Evolutionary conservation across 2,888 invertebrate species (phyloP).

Genomic region (Aromia moschata): DNA sequence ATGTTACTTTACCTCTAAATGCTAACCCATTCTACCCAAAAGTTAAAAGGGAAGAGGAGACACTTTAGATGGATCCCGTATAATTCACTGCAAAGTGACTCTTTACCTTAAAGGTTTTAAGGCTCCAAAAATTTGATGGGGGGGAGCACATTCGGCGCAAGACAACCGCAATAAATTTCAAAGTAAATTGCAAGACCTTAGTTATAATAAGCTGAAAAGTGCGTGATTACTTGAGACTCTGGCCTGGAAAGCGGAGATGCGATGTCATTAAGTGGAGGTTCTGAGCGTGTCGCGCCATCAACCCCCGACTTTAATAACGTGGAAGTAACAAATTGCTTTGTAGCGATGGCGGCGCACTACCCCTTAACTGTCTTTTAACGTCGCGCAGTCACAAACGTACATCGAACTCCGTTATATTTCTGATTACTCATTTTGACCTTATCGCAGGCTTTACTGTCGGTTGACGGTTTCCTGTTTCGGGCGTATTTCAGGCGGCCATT

Average conservation of each 20-base stretch:
- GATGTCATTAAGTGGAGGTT: conserved; percentile 46
- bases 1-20: too few species aligned
- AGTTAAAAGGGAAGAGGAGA: too few species aligned
- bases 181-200: conserved; percentile 38
- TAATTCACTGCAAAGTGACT: too few species aligned
- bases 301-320: conserved; percentile 50
- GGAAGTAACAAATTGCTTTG: conserved; percentile 51
- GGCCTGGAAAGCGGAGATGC: conserved; percentile 40
- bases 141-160: conserved; percentile 19
- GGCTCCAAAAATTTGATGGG: not conserved
- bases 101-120: too few species aligned
- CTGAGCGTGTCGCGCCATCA: conserved; percentile 44
- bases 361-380: conserved; percentile 29
- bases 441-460: not conserved
- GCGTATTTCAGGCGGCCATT: too few species aligned
- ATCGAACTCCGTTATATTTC: conserved; percentile 22
- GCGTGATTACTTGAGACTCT: conserved; percentile 43
- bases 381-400: conserved; percentile 29
- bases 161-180: conserved; percentile 32
- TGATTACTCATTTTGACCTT: conserved; percentile 1
- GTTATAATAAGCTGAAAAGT: conserved; percentile 46
- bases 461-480: conserved; percentile 7
- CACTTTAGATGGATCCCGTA: too few species aligned
- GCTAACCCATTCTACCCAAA: too few species aligned
- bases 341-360: conserved; percentile 39